These are phyloP conservation scores for Seriola aureovittata DNA, from an alignment of 2,113 vertebrate species.

Conservation along the genomic window DNA sequence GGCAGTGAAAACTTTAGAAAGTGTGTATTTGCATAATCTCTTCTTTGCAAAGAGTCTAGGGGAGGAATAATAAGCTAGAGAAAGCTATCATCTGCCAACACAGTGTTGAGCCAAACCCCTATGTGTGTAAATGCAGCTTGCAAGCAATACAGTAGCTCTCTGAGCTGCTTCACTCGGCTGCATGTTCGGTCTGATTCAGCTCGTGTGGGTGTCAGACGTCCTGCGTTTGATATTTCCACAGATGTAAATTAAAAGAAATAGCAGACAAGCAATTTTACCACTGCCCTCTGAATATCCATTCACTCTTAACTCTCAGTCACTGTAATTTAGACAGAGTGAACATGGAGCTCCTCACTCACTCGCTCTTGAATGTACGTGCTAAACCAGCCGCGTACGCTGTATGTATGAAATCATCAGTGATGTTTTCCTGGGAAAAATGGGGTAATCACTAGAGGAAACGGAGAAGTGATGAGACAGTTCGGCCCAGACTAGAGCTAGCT, in stretches of 20 bases:
- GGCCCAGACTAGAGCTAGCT: no score
- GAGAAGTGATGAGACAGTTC: no score
- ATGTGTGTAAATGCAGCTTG: conserved; percentile 50
- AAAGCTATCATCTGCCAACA: conserved; percentile 69
- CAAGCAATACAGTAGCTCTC: conserved; percentile 34
- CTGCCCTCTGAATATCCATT: not conserved
- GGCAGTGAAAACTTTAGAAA: conserved; percentile 67
- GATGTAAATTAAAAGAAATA: conserved; percentile 34
- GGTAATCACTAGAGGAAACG: not conserved
- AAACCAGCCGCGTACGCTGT: not conserved
- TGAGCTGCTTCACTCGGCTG: not conserved
- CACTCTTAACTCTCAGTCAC: not conserved
- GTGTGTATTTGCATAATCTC: conserved; percentile 79
- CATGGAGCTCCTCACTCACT: not conserved
- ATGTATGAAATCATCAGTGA: not conserved
- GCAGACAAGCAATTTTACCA: not conserved
- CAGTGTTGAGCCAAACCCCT: conserved; percentile 42
- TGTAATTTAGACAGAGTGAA: not conserved
- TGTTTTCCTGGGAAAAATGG: not conserved
- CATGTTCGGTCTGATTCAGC: conserved; percentile 23
- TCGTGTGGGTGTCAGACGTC: conserved; percentile 14
- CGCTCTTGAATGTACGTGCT: not conserved
- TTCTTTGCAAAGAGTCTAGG: conserved; percentile 67
- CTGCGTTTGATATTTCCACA: conserved; percentile 18
- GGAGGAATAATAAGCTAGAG: conserved; percentile 72